Evolutionary conservation across 1,140 invertebrate genomes (phyloP).

Genomic region (Archivesica marissinica): DNA sequence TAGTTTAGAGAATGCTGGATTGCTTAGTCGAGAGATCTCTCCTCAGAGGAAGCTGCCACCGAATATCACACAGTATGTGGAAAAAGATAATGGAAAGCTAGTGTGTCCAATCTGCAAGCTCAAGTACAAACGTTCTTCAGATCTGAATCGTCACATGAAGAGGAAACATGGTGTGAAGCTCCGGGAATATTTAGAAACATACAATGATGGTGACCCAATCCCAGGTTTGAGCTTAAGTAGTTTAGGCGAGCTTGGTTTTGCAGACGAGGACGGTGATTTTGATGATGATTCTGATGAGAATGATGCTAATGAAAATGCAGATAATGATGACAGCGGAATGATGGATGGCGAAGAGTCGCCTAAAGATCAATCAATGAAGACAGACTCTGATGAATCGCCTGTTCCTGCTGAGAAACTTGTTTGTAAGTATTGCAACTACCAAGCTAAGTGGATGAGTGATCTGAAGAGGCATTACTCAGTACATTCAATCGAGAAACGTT

Average conservation of each 20-base stretch:
- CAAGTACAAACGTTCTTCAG: constrained; percentile 78
- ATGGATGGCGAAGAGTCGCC: constrained; percentile 4
- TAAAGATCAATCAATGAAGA: constrained; percentile 51
- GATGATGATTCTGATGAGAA: constrained; percentile 31
- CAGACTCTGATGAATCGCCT: constrained; percentile 16
- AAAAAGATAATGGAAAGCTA: constrained; percentile 78
- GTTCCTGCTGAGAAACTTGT: constrained; percentile 69
- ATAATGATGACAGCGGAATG: neutral
- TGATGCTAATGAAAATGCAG: constrained; percentile 34
- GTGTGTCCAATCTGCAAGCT: constrained; percentile 86
- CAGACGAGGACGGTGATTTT: constrained; percentile 57
- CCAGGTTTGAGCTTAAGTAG: neutral
- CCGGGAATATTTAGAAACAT: constrained; percentile 71
- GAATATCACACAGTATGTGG: constrained; percentile 55
- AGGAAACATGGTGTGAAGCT: constrained; percentile 81
- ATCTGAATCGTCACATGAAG: constrained; percentile 84
- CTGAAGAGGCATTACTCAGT: constrained; percentile 88
- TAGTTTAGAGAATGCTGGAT: constrained; percentile 22
- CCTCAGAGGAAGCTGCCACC: constrained; percentile 30
- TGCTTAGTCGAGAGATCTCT: neutral
- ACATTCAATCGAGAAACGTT: constrained; percentile 85
- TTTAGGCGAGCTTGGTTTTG: constrained; percentile 51
- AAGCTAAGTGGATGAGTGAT: constrained; percentile 93
- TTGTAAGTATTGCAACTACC: constrained; percentile 90
- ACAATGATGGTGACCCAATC: neutral